Percentiles rank a stretch among this genome's conserved stretches.
Conservation (phyloP, 2,888 invertebrate genomes). For the Itoplectis maculator region DNA sequence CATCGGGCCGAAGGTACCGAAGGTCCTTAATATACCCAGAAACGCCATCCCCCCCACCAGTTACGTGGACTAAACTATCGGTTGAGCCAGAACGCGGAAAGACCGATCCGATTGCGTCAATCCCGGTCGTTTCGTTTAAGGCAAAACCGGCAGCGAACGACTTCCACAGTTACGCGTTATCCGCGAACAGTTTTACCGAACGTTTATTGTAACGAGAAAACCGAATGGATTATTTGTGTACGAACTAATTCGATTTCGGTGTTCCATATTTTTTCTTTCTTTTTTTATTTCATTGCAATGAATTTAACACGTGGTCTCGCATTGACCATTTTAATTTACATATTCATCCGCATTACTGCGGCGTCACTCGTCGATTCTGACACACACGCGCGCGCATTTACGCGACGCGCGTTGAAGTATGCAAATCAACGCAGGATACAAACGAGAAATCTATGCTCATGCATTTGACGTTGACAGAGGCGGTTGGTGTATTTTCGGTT, state of each 20-base stretch:
- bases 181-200: neutral
- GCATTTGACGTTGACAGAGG: neutral
- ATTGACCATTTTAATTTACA: neutral
- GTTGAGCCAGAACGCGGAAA: neutral
- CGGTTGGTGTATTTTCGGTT: neutral
- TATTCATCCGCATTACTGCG: neutral
- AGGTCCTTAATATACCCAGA: constrained; percentile 46
- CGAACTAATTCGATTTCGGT: no score
- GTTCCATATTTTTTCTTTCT: no score
- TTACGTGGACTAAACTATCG: constrained; percentile 15
- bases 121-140: neutral
- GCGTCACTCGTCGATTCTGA: neutral
- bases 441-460: neutral
- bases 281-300: no score
- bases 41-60: neutral
- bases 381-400: neutral
- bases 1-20: constrained; percentile 34
- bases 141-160: neutral
- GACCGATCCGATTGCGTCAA: neutral
- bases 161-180: neutral
- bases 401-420: neutral
- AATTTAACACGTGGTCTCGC: no score
- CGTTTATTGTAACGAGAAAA: no score
- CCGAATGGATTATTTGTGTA: no score
- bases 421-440: neutral